Conservation (phyloP, 2,888 invertebrate species). For the Tricholauxania praeusta region DNA sequence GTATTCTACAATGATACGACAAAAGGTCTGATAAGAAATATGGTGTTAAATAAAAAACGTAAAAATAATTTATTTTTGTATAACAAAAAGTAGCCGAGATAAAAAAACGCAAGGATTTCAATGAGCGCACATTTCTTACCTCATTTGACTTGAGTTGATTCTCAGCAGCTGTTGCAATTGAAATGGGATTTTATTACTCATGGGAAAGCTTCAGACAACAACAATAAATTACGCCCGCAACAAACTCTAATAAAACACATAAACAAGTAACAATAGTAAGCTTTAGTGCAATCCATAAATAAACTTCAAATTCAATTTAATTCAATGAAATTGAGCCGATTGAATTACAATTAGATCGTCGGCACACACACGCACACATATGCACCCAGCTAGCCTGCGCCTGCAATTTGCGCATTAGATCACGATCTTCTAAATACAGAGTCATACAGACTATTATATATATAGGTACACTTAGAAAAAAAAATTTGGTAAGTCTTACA, state of each 20-base stretch:
- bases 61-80: too few relatives aligned
- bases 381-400: neutral
- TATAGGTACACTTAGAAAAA: neutral
- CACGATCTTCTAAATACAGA: neutral
- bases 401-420: conserved; percentile 6
- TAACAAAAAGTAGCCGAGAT: too few relatives aligned
- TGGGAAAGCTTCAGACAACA: neutral
- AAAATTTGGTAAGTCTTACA: neutral
- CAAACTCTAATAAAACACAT: neutral
- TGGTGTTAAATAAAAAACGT: too few relatives aligned
- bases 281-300: neutral
- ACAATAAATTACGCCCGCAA: conserved; percentile 17
- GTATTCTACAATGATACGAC: too few relatives aligned
- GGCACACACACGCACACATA: conserved; percentile 7
- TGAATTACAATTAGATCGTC: conserved; percentile 29
- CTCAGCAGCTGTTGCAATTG: too few relatives aligned
- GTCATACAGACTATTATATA: neutral
- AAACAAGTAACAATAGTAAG: neutral
- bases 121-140: too few relatives aligned
- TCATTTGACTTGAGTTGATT: too few relatives aligned
- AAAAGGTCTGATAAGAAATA: too few relatives aligned
- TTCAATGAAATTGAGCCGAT: conserved; percentile 32
- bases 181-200: too few relatives aligned
- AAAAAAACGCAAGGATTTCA: too few relatives aligned
- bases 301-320: conserved; percentile 24